Evolutionary conservation across 2,113 vertebrate species (phyloP).

Genomic region (Poeciliopsis prolifica): DNA sequence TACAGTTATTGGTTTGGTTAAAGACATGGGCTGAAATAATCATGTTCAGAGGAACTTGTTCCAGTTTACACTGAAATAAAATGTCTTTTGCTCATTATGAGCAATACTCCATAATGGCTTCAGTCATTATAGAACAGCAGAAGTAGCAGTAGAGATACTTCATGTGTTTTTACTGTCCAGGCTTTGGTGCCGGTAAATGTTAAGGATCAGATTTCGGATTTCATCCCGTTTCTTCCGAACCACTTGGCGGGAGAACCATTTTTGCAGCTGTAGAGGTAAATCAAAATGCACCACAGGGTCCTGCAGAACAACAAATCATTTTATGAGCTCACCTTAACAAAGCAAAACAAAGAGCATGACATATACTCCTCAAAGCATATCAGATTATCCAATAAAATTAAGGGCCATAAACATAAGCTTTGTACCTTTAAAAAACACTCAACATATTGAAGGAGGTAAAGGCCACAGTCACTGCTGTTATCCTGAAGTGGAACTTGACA

Average conservation of each 20-base stretch:
- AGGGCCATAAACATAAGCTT: no score
- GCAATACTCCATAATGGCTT: conserved; percentile 36
- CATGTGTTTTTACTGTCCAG: conserved; percentile 18
- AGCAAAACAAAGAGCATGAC: neutral
- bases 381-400: neutral
- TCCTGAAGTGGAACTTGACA: conserved; percentile 94
- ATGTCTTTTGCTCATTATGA: conserved; percentile 65
- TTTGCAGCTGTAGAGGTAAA: conserved; percentile 86
- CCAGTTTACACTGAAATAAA: conserved; percentile 40
- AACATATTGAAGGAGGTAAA: conserved; percentile 95
- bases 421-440: conserved; percentile 94
- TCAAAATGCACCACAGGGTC: conserved; percentile 94
- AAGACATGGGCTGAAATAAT: conserved; percentile 12
- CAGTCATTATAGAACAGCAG: neutral
- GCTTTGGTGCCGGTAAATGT: conserved; percentile 87
- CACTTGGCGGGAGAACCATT: conserved; percentile 91
- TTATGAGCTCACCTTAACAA: neutral
- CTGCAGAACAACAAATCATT: conserved; percentile 68
- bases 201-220: conserved; percentile 91
- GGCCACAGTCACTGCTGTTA: conserved; percentile 95
- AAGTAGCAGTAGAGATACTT: neutral
- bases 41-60: conserved; percentile 24
- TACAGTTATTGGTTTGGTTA: conserved; percentile 4
- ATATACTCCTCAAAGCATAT: neutral
- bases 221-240: conserved; percentile 92